These are phyloP conservation scores for Drosophila novamexicana DNA, from an alignment of 1,140 invertebrate genomes.

Conservation along the genomic window DNA sequence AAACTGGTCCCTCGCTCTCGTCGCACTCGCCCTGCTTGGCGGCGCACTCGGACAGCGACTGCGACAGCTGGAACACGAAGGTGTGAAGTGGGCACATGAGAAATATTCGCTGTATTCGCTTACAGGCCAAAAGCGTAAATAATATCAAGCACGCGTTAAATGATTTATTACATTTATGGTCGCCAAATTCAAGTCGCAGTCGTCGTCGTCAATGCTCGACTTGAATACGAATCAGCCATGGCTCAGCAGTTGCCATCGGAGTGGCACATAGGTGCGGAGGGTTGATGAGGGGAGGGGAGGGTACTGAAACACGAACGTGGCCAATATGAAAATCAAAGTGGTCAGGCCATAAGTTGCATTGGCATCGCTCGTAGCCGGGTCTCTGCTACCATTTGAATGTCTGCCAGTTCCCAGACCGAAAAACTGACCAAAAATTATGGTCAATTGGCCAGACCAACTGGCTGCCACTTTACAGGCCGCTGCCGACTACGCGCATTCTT, in stretches of 20 bases:
- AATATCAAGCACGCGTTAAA: conserved; percentile 78
- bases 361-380: conserved; percentile 21
- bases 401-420: conserved; percentile 36
- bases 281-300: neutral
- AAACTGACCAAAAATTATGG: conserved; percentile 58
- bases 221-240: conserved; percentile 67
- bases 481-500: conserved; percentile 68
- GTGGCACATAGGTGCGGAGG: neutral
- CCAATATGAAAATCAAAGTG: conserved; percentile 73
- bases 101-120: conserved; percentile 31
- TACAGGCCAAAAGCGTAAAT: conserved; percentile 44
- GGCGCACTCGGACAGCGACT: conserved; percentile 79
- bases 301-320: conserved; percentile 20
- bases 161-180: conserved; percentile 79
- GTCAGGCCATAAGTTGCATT: conserved; percentile 66
- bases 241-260: conserved; percentile 5
- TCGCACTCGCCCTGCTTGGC: conserved; percentile 82
- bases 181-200: conserved; percentile 66
- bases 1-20: conserved; percentile 87
- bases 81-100: conserved; percentile 45
- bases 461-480: conserved; percentile 7
- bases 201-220: conserved; percentile 49
- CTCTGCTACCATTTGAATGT: conserved; percentile 48
- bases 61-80: conserved; percentile 26
- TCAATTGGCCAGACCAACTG: conserved; percentile 35